Evolutionary conservation across 2,113 vertebrate genomes (phyloP).

Genomic region (Nanorana parkeri): DNA sequence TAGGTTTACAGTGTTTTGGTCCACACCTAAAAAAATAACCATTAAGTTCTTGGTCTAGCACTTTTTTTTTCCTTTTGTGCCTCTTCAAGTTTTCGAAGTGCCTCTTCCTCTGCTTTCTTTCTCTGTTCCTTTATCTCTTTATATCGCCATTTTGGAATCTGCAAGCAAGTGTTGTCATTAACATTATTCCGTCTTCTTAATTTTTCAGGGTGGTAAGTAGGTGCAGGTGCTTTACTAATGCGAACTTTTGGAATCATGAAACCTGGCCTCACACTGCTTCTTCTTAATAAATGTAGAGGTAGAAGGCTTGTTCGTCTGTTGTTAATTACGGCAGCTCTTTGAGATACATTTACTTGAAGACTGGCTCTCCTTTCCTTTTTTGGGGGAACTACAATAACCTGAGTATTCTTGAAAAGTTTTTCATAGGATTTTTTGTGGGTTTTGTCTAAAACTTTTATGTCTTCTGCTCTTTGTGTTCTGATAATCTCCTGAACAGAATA

Average conservation of each 20-base stretch:
- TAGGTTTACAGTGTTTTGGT: too few species aligned
- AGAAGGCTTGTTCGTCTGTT: conserved; percentile 83
- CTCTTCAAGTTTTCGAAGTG: conserved; percentile 76
- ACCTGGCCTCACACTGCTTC: conserved; percentile 88
- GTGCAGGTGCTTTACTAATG: conserved; percentile 83
- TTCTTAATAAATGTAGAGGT: conserved; percentile 78
- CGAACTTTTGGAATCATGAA: conserved; percentile 86
- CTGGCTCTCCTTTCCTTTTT: conserved; percentile 76
- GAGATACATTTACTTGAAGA: conserved; percentile 67
- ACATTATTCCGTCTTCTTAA: conserved; percentile 71
- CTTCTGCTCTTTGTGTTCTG: conserved; percentile 70
- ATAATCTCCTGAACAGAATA: conserved; percentile 88
- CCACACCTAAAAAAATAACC: not conserved
- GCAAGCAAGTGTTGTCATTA: conserved; percentile 80
- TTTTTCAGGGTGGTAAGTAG: conserved; percentile 83
- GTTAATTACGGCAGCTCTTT: conserved; percentile 58
- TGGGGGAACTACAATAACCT: conserved; percentile 69
- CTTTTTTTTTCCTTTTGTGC: conserved; percentile 64
- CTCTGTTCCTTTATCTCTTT: conserved; percentile 92
- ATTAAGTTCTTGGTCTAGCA: conserved; percentile 12
- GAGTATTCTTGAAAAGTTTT: conserved; percentile 79
- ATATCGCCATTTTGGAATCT: conserved; percentile 95
- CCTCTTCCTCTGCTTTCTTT: conserved; percentile 85
- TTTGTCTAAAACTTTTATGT: conserved; percentile 68
- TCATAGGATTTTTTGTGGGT: conserved; percentile 68